Evolutionary conservation across 1,140 invertebrate species (phyloP), one percentile per base, ranked within the genome.

Genomic region (Chionoecetes opilio): DNA sequence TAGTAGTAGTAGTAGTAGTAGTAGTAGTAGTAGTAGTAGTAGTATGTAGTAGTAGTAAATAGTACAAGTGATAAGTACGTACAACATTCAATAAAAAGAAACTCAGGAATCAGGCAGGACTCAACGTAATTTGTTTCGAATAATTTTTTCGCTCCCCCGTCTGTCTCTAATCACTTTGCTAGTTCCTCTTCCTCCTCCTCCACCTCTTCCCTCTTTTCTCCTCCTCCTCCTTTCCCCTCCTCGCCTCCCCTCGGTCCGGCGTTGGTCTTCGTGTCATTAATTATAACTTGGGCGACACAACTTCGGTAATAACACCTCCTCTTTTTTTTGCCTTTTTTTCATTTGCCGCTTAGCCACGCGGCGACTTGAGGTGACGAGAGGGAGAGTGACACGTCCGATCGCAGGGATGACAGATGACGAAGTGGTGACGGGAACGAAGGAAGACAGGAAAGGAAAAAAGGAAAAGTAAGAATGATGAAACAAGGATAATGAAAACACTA

Each of bases 211-310:
- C n/a, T 26, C 63, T 75, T 21, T 75, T 75, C 63, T 26, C n/a
- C 34, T 34, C 31, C 11, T 53, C 41, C 38, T 91, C 26, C 90
- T 46, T 46, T 32, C 90, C 29, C n/a, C 32, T 38, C 37, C 85
- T 9, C 26, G 8, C 26, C 85, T 38, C 32, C 34, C 26, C 85
- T 53, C 34, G 90, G 53, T 34, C 34, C n/a, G 32, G 32, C 32
- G 37, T 14, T 89, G 34, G 75, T 31, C 31, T 35, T 93, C 84
- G 92, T 46, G 82, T 85, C 82, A 93, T 93, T 93, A 93, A 93
- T 93, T 93, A 93, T 93, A 93, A 93, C 92, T 93, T 93, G 31
- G 29, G n/a, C 34, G 32, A 46, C 82, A 46, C 92, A 93, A 93
- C 92, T 93, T 93, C 53, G 34, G 82, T 93, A 93, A 93, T 93